phyloP scores from a whole-genome alignment of 2,113 vertebrate genomes.

The Elephantulus edwardii region DNA sequence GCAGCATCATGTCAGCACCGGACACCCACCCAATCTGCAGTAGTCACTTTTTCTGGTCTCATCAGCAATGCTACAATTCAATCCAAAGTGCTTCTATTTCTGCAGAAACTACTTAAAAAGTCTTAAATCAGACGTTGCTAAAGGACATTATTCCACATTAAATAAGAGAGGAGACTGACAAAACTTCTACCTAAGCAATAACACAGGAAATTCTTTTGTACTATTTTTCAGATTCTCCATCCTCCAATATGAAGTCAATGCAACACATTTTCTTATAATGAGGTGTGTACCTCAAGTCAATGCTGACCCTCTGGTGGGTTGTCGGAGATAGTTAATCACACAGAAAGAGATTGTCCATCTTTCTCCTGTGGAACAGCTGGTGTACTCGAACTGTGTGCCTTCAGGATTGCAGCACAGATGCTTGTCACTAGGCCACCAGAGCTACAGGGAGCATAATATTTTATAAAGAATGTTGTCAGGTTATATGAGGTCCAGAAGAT shows the following conservation, averaged over 20 bases:
- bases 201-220: neutral
- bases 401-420: too few species aligned
- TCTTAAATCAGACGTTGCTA: neutral
- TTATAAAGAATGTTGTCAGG: neutral
- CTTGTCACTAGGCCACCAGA: too few species aligned
- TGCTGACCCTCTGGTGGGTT: too few species aligned
- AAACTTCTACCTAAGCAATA: neutral
- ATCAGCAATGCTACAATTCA: slow-evolving; percentile 51
- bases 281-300: too few species aligned
- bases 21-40: neutral
- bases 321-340: too few species aligned
- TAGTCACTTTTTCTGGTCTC: neutral
- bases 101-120: slow-evolving; percentile 50
- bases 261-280: neutral
- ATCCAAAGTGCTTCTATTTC: slow-evolving; percentile 13
- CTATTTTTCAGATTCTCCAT: neutral
- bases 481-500: neutral
- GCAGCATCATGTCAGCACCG: neutral
- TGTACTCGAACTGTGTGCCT: too few species aligned
- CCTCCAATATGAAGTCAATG: neutral
- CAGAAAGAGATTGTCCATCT: too few species aligned
- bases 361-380: too few species aligned
- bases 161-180: neutral
- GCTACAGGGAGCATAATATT: neutral
- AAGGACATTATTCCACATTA: slow-evolving; percentile 2